A percentile compares a stretch with the other conserved stretches of the same genome.
Evolutionary conservation across 2,113 vertebrate species (phyloP).

Genomic region (Triplophysa siluroides): DNA sequence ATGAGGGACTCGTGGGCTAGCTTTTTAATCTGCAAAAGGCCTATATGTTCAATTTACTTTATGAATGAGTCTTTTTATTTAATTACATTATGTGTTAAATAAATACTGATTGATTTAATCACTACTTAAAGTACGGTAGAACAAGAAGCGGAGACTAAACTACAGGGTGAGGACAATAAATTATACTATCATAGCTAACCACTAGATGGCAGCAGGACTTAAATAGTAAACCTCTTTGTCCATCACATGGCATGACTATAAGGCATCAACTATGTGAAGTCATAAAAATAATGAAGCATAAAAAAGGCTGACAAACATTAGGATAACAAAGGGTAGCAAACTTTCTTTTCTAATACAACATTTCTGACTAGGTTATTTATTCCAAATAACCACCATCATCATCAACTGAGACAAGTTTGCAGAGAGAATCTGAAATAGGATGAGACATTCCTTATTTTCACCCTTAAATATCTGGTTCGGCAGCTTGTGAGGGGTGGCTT

Average conservation of each 20-base stretch:
- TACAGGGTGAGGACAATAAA: neutral
- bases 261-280: neutral
- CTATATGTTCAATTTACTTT: neutral
- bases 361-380: too few relatives aligned
- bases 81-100: neutral
- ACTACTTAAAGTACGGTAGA: neutral
- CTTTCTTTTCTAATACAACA: too few relatives aligned
- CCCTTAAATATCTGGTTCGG: too few relatives aligned
- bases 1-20: too few relatives aligned
- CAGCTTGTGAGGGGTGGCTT: too few relatives aligned
- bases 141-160: neutral
- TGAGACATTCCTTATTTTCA: too few relatives aligned
- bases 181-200: conserved; percentile 40
- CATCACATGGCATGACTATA: neutral
- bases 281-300: neutral
- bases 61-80: too few relatives aligned
- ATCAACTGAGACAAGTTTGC: neutral
- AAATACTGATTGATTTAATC: neutral
- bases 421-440: too few relatives aligned
- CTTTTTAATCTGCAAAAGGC: neutral
- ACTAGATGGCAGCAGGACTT: conserved; percentile 74
- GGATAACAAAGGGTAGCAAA: too few relatives aligned
- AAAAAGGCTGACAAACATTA: too few relatives aligned
- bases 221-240: neutral
- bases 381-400: too few relatives aligned